Evolutionary conservation across 1,140 invertebrate genomes (phyloP).

Genomic region (Reticulitermes speratus): DNA sequence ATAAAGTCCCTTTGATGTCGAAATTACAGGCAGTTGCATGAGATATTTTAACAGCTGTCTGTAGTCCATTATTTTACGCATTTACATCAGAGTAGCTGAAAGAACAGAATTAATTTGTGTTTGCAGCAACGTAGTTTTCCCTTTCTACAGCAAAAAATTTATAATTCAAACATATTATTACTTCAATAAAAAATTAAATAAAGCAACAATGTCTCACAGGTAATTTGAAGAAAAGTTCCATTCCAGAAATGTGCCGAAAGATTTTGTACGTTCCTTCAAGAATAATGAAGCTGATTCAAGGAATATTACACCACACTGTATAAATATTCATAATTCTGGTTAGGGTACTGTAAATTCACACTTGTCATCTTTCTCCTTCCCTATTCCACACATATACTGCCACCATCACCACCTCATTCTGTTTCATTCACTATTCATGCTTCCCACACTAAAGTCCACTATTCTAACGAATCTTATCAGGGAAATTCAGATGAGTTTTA

Average conservation of each 20-base stretch:
- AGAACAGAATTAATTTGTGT: no score
- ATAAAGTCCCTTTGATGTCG: not conserved
- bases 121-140: no score
- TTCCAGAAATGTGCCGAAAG: not conserved
- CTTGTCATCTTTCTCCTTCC: not conserved
- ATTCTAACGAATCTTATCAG: not conserved
- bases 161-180: not conserved
- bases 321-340: constrained; percentile 18
- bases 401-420: not conserved
- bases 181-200: not conserved
- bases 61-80: no score
- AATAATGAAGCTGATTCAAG: not conserved
- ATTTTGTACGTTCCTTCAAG: not conserved
- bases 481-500: not conserved
- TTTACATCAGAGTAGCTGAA: no score
- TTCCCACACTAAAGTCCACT: not conserved
- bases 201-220: not conserved
- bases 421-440: not conserved
- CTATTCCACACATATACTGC: not conserved
- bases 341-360: not conserved
- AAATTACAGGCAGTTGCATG: not conserved
- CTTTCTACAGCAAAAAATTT: no score
- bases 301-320: not conserved
- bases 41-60: not conserved
- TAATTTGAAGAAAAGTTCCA: not conserved